Evolutionary conservation across 2,888 invertebrate species (phyloP), one percentile per base, ranked within the genome.

Genomic region (Diaperis boleti): DNA sequence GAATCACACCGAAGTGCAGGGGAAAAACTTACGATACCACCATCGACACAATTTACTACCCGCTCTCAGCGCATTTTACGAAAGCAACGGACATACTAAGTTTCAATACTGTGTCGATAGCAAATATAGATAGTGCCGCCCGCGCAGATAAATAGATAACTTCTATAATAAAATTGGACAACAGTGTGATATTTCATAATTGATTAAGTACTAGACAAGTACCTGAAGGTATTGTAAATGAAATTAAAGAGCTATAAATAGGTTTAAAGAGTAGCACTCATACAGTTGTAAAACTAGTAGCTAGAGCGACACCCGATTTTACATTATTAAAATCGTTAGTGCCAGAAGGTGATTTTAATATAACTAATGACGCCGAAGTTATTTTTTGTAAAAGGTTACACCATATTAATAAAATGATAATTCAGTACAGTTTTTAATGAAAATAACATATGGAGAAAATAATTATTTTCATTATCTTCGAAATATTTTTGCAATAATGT

Each of bases 91-190:
- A 71, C 70, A 71, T 69, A 76, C 74, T 75, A 68, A 72, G 39
- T 60, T 62, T 50, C 45, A 33, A 64, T 65, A 65, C 68, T 70
- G 49, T 68, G 69, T 65, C 73, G 74, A 78, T 78, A 76, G 74
- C 74, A 74, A 76, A 75, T 77, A 77, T 78, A 76, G 78, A 78
- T 77, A 76, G 71, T 73, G 68, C 71, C 74, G 69, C 73, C 72
- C 72, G 76, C 77, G 74, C 74, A 77, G 70, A 70, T 70, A 71
- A 69, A 60, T 63, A 71, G 68, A 71, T 70, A 72, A 69, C 44
- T 61, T 62, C 49, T 60, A 66, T 65, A 67, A 62, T 67, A 66
- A 66, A 63, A 57, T 66, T 64, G 64, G 66, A 66, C 64, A 49
- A 66, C 60, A 65, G 57, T 65, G 42, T 62, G 50, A 57, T 29